These are phyloP conservation scores for Siniperca chuatsi DNA, from an alignment of 2,113 vertebrate species.

Conservation along the genomic window DNA sequence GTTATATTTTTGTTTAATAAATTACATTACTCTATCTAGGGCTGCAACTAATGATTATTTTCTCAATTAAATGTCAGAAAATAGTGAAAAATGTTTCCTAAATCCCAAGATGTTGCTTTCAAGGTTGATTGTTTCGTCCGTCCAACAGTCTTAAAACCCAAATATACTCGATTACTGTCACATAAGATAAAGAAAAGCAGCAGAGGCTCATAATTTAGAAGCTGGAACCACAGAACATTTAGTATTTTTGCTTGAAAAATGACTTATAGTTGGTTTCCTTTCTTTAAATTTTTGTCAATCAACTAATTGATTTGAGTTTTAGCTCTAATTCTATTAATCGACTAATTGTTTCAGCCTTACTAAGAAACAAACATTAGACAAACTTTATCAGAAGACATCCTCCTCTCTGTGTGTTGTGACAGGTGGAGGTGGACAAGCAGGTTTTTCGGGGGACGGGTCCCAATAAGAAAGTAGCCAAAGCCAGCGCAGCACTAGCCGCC, in stretches of 20 bases:
- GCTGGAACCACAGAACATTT: not conserved
- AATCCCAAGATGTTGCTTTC: too few relatives aligned
- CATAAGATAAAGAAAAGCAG: not conserved
- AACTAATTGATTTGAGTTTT: not conserved
- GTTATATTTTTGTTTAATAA: too few relatives aligned
- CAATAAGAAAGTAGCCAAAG: slow-evolving; percentile 97
- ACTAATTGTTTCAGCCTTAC: not conserved
- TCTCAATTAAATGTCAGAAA: too few relatives aligned
- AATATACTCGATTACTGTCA: not conserved
- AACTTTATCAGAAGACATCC: not conserved
- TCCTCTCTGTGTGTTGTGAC: slow-evolving; percentile 16
- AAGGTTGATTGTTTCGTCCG: too few relatives aligned
- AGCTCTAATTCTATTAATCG: not conserved
- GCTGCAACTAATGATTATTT: too few relatives aligned
- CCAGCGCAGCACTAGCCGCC: slow-evolving; percentile 91
- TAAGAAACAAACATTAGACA: not conserved
- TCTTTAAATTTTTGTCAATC: not conserved
- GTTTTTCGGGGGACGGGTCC: slow-evolving; percentile 93
- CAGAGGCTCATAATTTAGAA: not conserved
- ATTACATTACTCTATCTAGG: too few relatives aligned
- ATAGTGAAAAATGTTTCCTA: too few relatives aligned
- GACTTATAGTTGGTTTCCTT: not conserved
- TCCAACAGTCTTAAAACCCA: not conserved
- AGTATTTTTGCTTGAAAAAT: not conserved
- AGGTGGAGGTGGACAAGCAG: slow-evolving; percentile 97